Conservation (phyloP, 2,113 vertebrate species). For the Anseranas semipalmata region DNA sequence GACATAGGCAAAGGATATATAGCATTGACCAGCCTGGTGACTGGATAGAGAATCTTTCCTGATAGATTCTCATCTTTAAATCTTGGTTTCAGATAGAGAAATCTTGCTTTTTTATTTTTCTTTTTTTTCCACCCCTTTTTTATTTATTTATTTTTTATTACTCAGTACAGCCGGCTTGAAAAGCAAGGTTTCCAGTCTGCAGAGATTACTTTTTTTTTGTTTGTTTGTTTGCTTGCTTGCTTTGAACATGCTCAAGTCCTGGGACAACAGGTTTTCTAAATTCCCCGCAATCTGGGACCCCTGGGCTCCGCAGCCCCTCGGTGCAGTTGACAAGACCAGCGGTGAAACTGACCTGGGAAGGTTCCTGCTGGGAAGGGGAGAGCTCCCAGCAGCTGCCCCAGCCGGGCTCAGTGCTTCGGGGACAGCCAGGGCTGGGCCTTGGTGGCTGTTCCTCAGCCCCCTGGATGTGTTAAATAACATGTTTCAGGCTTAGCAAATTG, state of each 20-base stretch:
- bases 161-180: not conserved
- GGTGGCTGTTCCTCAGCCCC: not conserved
- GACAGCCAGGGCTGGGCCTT: not conserved
- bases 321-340: slow-evolving; percentile 23
- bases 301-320: accelerated
- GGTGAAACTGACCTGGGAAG: too few relatives aligned
- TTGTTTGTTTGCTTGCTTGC: not conserved
- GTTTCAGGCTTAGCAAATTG: not conserved
- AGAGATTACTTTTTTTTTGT: not conserved
- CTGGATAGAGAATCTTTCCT: not conserved
- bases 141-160: not conserved
- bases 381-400: not conserved
- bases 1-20: not conserved
- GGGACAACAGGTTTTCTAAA: not conserved
- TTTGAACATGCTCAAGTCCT: not conserved
- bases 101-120: not conserved
- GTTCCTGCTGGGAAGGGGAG: accelerated
- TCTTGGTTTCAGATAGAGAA: not conserved
- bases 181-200: not conserved
- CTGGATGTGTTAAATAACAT: not conserved
- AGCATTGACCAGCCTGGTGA: not conserved
- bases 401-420: not conserved
- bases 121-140: not conserved
- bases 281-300: not conserved
- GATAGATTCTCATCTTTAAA: not conserved